Base-by-base conservation (phyloP, 1,140 invertebrate species). In the Onthophagus taurus region DNA sequence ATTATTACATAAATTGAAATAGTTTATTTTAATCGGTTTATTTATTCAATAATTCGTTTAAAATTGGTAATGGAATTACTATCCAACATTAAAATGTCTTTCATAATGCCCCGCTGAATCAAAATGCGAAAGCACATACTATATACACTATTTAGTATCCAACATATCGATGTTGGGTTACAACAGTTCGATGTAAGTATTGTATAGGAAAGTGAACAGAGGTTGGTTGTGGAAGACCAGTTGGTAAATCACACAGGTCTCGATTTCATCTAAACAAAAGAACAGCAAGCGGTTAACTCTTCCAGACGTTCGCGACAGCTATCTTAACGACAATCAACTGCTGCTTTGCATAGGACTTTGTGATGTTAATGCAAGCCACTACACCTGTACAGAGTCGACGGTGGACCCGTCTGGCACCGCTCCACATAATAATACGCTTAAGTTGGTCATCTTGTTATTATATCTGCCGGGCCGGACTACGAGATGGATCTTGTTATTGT, bases 401-500 rank as follows among this genome's bases (percentile, higher is more conserved):
- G 12, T 34, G 14, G 19, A 36, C n/a, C n/a, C 34, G 4, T 18
- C n/a, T n/a, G 18, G 19, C 18, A 16, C 37, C 26, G 37, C 37
- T 39, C 37, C 26, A 39, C 37, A 39, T 39, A 39, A 39, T 39
- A 39, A 39, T 39, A 26, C 20, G 20, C 23, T 29, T 26, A 39
- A 39, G 37, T 39, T 39, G 24, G 37, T 39, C 37, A 39, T 39
- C 37, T 39, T 16, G 20, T 39, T 39, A 39, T 39, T 39, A 23
- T 39, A 39, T 39, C 37, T 39, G n/a, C 37, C n/a, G 37, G 12
- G 11, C 9, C 4, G 5, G 11, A 8, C 8, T 17, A 16, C 20
- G 37, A 38, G 20, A 39, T 39, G 37, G 24, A 39, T 39, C 37
- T 39, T 39, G 37, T 39, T 29, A 39, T 39, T 39, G 37, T 39